Evolutionary conservation across 1,140 invertebrate species (phyloP), one percentile per base, ranked within the genome.

Genomic region (Papilio polyxenes): DNA sequence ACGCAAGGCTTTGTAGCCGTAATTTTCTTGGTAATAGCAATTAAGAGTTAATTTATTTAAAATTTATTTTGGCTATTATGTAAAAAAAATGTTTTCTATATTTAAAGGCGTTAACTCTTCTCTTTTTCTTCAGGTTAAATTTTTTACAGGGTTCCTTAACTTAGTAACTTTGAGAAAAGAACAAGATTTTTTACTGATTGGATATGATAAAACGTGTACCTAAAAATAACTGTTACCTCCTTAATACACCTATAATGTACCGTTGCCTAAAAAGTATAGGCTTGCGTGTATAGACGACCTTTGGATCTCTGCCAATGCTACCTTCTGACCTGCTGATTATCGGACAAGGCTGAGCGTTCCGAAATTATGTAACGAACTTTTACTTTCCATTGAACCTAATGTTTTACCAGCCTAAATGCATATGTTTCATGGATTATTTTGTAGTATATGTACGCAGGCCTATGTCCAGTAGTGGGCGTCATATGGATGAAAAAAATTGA

Each of bases 261-360:
- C 31, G 65, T 72, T 72, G 31, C 23, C 65, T 40, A 40, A 72
- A 72, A 17, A 37, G 31, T 65, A 4, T 15, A 65, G 23, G 20
- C 31, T 65, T 13, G 65, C 65, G 65, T 72, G 65, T 72, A 37
- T 40, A 72, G 65, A 37, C 65, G 65, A 72, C 65, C 65, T 72
- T 72, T 72, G 65, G 65, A 72, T 2, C 15, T 72, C 6, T 17
- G 65, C 65, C 65, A 72, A 72, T 10, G 37, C 65, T 72, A 72
- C 65, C 31, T 72, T 15, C 31, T 40, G 65, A 37, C 65, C 65
- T 72, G 13, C 65, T 37, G 65, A 40, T 72, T 72, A 31, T 72
- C 65, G 65, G 65, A 40, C 65, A 72, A 72, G 65, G 65, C 31
- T 72, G 65, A 31, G 31, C 65, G 31, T 72, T 37, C n/a, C 53